These are phyloP conservation scores for Ylistrum balloti DNA, from an alignment of 1,140 invertebrate species.

Conservation along the genomic window DNA sequence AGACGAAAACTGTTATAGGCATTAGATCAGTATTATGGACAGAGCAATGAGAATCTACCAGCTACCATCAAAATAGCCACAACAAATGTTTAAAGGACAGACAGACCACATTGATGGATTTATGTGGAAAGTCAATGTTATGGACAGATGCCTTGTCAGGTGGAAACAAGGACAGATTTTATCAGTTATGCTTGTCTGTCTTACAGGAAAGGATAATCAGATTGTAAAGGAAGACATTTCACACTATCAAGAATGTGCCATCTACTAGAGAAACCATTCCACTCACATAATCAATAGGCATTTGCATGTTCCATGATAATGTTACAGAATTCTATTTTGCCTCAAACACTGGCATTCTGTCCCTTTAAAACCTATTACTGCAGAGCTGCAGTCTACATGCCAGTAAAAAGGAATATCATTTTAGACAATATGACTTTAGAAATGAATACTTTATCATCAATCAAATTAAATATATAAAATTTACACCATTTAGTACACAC, in stretches of 20 bases:
- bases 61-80: no score
- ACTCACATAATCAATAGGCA: not conserved
- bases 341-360: not conserved
- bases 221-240: not conserved
- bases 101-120: no score
- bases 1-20: no score
- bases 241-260: not conserved
- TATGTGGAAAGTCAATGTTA: no score
- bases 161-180: no score
- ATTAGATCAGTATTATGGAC: no score
- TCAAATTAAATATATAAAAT: no score
- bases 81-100: no score
- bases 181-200: no score
- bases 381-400: not conserved
- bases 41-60: no score
- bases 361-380: not conserved
- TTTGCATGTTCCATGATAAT: conserved; percentile 30
- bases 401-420: not conserved
- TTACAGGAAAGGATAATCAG: not conserved
- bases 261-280: not conserved
- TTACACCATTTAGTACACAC: not conserved
- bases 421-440: not conserved
- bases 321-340: not conserved
- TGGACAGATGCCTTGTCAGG: no score
- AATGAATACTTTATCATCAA: not conserved